Conservation (phyloP, 2,113 vertebrate species). For the Malaclemys terrapin region DNA sequence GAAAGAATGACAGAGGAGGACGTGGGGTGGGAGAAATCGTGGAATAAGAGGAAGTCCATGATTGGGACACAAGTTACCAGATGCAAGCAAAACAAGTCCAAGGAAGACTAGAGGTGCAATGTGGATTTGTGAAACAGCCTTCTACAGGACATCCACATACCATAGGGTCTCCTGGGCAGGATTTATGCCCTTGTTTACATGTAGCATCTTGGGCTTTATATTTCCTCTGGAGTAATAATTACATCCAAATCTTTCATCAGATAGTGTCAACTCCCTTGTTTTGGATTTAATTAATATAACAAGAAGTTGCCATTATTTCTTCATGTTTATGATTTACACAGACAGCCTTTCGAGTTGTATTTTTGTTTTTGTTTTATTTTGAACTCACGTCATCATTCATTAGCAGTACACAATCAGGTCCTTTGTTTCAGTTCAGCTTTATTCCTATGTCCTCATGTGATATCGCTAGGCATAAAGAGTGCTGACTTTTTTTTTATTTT, state of each 20-base stretch:
- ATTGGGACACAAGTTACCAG: not conserved
- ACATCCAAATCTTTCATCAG: not conserved
- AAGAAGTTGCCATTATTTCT: not conserved
- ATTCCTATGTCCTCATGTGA: conserved; percentile 65
- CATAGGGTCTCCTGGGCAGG: not conserved
- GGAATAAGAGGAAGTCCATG: not conserved
- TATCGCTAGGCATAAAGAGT: conserved; percentile 58
- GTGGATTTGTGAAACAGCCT: not conserved
- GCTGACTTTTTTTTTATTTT: conserved; percentile 63
- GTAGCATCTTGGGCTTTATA: not conserved
- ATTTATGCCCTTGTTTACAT: not conserved
- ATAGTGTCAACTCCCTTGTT: conserved; percentile 7
- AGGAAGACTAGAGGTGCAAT: not conserved
- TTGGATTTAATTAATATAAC: conserved; percentile 19
- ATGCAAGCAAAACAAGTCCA: not conserved
- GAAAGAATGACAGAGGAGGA: not conserved
- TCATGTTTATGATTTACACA: not conserved
- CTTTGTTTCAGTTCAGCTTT: conserved; percentile 73
- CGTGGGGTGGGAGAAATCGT: not conserved
- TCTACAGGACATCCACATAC: not conserved
- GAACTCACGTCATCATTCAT: conserved; percentile 42
- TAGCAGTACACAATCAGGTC: conserved; percentile 33
- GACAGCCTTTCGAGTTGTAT: not conserved
- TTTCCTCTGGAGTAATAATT: not conserved
- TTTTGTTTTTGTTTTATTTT: conserved; percentile 27